Percentiles rank a stretch among this genome's conserved stretches.
These are phyloP conservation scores for Sarcophaga peregrina DNA, from an alignment of 1,140 invertebrate genomes.

Conservation along the genomic window DNA sequence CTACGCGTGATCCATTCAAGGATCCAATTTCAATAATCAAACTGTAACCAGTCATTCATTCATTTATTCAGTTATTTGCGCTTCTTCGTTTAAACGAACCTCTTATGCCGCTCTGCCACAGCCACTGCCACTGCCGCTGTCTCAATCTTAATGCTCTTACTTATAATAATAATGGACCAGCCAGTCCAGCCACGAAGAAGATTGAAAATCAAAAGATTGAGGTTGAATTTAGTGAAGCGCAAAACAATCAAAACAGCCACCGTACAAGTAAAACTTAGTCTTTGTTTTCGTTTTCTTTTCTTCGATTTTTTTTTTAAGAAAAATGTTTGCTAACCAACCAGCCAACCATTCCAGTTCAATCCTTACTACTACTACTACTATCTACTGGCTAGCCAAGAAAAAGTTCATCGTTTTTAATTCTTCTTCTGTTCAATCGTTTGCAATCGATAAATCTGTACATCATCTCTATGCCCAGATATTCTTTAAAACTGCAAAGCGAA, in stretches of 20 bases:
- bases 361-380: background rate
- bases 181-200: background rate
- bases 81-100: background rate
- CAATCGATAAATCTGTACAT: too few species aligned
- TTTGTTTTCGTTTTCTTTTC: too few species aligned
- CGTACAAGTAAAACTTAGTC: background rate
- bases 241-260: slow-evolving; percentile 26
- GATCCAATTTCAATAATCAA: slow-evolving; percentile 40
- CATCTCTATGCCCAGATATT: background rate
- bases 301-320: background rate
- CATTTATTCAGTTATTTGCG: slow-evolving; percentile 35
- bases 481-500: too few species aligned
- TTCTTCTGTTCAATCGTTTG: too few species aligned
- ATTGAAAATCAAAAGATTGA: background rate
- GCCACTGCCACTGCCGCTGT: background rate
- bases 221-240: background rate
- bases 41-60: slow-evolving; percentile 30
- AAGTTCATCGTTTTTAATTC: too few species aligned
- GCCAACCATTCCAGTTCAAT: background rate
- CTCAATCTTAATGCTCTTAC: background rate
- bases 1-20: slow-evolving; percentile 29
- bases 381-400: too few species aligned
- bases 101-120: background rate
- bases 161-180: too few species aligned
- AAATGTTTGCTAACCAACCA: slow-evolving; percentile 18